Percentiles rank a stretch among this genome's conserved stretches.
phyloP scores from a whole-genome alignment of 2,888 invertebrate species.

The Sphaerophoria taeniata region DNA sequence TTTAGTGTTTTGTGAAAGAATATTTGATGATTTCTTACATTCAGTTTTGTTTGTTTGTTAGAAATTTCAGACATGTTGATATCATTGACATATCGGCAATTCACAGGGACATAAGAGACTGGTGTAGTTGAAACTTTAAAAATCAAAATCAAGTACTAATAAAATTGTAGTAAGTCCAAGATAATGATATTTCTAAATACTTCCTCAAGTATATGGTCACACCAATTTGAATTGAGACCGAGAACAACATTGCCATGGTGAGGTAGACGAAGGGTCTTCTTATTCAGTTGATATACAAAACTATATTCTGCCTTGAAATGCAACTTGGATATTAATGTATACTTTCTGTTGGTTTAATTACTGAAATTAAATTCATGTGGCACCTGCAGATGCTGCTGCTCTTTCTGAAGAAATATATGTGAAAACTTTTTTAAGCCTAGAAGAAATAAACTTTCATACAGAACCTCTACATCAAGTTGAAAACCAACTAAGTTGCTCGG shows the following conservation, averaged over 20 bases:
- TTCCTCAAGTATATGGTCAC: not conserved
- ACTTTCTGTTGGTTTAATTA: constrained; percentile 68
- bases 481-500: not conserved
- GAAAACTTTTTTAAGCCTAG: constrained; percentile 43
- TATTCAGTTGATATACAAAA: constrained; percentile 33
- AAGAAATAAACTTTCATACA: constrained; percentile 19
- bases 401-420: constrained; percentile 18
- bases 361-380: constrained; percentile 66
- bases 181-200: not conserved
- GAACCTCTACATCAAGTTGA: not conserved
- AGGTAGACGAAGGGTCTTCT: not conserved
- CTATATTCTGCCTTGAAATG: constrained; percentile 54
- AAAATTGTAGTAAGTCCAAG: too few relatives aligned
- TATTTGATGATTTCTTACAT: too few relatives aligned
- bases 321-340: constrained; percentile 66
- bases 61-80: too few relatives aligned
- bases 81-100: too few relatives aligned
- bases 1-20: not conserved
- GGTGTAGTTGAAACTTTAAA: too few relatives aligned
- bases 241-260: not conserved
- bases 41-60: too few relatives aligned
- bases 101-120: too few relatives aligned
- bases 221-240: not conserved
- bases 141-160: too few relatives aligned
- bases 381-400: constrained; percentile 43